Conservation (phyloP, 1,140 invertebrate genomes). For the Caenorhabditis latens region DNA sequence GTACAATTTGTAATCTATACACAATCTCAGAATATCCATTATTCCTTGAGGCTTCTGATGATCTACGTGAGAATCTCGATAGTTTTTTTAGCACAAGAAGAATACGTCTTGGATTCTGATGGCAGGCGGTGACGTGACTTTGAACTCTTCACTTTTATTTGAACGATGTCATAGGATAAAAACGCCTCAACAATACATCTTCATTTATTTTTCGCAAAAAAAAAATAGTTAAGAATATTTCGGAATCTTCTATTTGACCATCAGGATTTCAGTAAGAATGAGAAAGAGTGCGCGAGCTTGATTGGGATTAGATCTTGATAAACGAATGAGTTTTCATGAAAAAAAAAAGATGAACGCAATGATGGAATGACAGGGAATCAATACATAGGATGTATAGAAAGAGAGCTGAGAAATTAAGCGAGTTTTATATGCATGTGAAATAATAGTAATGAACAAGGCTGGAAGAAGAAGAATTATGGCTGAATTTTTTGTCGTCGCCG, state of each 20-base stretch:
- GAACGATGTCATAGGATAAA: neutral
- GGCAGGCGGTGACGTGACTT: constrained; percentile 21
- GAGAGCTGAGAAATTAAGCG: neutral
- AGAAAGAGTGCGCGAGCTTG: constrained; percentile 12
- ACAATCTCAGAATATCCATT: constrained; percentile 13
- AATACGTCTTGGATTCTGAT: constrained; percentile 27
- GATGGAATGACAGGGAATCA: constrained; percentile 21
- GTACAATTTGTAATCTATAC: neutral
- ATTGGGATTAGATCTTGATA: neutral
- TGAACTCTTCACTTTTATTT: neutral
- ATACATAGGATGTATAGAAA: constrained; percentile 43
- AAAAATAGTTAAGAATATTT: neutral
- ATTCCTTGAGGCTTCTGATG: neutral
- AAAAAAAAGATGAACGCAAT: neutral
- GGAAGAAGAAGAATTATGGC: constrained; percentile 3
- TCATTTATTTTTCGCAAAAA: constrained; percentile 21
- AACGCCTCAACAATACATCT: constrained; percentile 31
- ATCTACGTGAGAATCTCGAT: constrained; percentile 49
- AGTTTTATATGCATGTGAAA: neutral
- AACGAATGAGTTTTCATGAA: constrained; percentile 1
- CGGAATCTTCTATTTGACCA: neutral
- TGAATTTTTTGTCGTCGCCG: neutral
- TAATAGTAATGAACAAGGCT: neutral
- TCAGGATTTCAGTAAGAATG: neutral
- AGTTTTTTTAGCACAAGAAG: constrained; percentile 36